Conservation (phyloP, 2,113 vertebrate species). For the Pardalotus punctatus region DNA sequence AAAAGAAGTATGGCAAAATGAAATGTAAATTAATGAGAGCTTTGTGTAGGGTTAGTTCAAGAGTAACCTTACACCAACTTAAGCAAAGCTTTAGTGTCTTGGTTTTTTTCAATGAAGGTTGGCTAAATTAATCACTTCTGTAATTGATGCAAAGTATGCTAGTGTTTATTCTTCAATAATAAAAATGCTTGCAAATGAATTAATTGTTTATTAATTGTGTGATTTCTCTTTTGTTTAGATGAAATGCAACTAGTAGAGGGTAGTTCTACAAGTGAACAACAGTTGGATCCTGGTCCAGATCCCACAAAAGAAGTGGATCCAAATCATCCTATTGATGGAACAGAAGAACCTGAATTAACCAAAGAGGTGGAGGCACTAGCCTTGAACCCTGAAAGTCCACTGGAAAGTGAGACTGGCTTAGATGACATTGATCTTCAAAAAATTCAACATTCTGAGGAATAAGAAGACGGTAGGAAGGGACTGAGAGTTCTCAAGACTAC, state of each 20-base stretch:
- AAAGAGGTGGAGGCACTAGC: neutral
- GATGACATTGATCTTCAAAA: constrained; percentile 21
- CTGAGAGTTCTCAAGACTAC: neutral
- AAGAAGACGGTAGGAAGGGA: neutral
- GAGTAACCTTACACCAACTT: neutral
- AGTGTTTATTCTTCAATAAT: neutral
- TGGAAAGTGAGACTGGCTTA: neutral
- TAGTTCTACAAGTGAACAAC: constrained; percentile 45
- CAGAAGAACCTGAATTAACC: neutral
- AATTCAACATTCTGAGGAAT: constrained; percentile 64
- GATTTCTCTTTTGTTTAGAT: constrained; percentile 30
- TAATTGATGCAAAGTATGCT: neutral
- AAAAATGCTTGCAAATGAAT: neutral
- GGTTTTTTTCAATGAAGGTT: neutral
- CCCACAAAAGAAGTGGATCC: constrained; percentile 7
- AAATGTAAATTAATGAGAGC: neutral
- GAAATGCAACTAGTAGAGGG: constrained; percentile 1
- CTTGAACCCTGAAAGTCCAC: neutral
- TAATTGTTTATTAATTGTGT: neutral
- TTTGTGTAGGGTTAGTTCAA: neutral
- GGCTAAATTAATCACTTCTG: neutral
- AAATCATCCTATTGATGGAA: neutral
- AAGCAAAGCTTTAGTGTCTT: neutral
- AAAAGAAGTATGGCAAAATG: neutral
- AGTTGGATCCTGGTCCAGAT: neutral